Conservation (phyloP, 2,888 invertebrate species). For the Campopleginae sp. region DNA sequence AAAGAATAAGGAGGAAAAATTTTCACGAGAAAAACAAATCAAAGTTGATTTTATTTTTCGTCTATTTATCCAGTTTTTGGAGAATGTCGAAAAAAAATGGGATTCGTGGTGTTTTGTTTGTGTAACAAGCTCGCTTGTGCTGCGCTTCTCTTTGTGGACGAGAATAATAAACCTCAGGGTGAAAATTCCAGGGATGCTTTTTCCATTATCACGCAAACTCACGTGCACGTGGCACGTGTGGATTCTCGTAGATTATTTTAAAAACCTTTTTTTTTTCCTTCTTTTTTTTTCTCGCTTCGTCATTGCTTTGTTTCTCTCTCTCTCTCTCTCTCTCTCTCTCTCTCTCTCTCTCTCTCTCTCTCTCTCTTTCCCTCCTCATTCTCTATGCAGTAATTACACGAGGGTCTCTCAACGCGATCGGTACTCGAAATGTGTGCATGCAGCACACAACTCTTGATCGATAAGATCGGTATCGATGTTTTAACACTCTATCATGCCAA, state of each 20-base stretch:
- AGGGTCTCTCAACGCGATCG: constrained; percentile 2
- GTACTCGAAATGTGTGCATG: constrained; percentile 6
- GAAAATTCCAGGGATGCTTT: constrained; percentile 28
- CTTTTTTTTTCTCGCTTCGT: not conserved
- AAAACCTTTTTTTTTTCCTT: constrained; percentile 19
- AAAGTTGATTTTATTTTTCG: not conserved
- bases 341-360: not conserved
- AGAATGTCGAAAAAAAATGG: not conserved
- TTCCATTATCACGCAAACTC: constrained; percentile 51
- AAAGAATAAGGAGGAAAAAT: not conserved
- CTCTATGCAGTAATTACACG: constrained; percentile 1
- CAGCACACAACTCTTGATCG: constrained; percentile 9
- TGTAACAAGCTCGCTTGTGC: not conserved
- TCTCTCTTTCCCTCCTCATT: not conserved
- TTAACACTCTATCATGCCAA: not conserved
- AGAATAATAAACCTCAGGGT: not conserved
- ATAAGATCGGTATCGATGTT: not conserved
- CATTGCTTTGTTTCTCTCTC: constrained; percentile 21
- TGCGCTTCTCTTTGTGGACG: not conserved
- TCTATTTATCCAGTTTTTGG: not conserved
- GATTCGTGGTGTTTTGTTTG: not conserved
- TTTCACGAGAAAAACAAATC: too few species aligned
- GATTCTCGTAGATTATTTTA: constrained; percentile 17
- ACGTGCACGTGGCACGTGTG: constrained; percentile 43
- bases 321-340: not conserved